phyloP scores from a whole-genome alignment of 1,140 invertebrate genomes.

The Trachymyrmex cornetzi region DNA sequence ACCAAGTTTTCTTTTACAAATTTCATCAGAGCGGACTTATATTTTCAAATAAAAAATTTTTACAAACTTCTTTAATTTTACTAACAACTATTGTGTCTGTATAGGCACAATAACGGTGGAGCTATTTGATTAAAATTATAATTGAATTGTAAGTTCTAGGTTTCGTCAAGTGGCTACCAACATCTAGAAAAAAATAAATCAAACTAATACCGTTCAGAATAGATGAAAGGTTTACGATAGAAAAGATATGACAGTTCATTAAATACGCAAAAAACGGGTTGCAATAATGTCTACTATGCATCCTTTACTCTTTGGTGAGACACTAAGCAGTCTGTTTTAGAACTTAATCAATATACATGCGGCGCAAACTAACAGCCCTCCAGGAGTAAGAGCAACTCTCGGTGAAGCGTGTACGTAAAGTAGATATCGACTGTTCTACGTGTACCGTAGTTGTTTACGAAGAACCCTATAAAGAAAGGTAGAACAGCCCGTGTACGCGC shows the following conservation, averaged over 20 bases:
- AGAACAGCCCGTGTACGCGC: neutral
- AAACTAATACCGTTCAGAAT: too few relatives aligned
- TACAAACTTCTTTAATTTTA: too few relatives aligned
- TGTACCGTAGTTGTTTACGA: slow-evolving; percentile 52
- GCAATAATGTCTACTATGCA: neutral
- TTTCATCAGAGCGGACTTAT: too few relatives aligned
- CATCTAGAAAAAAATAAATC: too few relatives aligned
- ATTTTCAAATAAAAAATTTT: too few relatives aligned
- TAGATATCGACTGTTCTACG: slow-evolving; percentile 60
- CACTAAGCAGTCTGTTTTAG: slow-evolving; percentile 3
- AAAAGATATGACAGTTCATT: neutral
- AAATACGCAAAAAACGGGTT: neutral
- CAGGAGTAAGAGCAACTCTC: slow-evolving; percentile 36
- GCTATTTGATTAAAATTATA: too few relatives aligned
- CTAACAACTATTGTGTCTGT: too few relatives aligned
- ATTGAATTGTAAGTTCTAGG: too few relatives aligned
- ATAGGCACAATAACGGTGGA: too few relatives aligned
- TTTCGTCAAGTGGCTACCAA: too few relatives aligned
- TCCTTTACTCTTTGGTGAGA: neutral
- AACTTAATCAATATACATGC: slow-evolving; percentile 62
- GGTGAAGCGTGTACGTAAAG: slow-evolving; percentile 22
- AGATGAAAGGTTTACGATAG: too few relatives aligned
- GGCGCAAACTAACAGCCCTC: slow-evolving; percentile 2
- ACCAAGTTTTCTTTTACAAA: too few relatives aligned
- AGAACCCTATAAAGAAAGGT: slow-evolving; percentile 37